Evolutionary conservation across 2,113 vertebrate genomes (phyloP).

Genomic region (Elephantulus edwardii): DNA sequence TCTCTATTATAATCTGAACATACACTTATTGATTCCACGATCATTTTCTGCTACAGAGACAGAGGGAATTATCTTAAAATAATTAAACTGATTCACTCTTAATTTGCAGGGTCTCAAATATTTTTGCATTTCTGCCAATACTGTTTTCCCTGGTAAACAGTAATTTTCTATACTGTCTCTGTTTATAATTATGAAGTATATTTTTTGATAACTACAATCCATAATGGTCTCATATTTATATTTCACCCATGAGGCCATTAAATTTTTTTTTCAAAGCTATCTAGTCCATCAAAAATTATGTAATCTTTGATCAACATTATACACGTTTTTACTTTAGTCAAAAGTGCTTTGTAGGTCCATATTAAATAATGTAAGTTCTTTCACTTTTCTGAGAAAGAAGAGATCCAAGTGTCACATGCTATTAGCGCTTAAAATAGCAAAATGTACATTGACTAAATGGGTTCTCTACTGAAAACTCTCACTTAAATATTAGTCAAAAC

Average conservation of each 20-base stretch:
- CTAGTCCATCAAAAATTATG: background rate
- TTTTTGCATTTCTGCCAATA: background rate
- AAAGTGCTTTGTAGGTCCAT: constrained; percentile 10
- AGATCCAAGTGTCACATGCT: background rate
- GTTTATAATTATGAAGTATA: background rate
- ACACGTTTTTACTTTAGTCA: constrained; percentile 2
- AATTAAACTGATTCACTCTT: background rate
- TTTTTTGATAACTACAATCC: constrained; percentile 20
- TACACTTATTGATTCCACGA: background rate
- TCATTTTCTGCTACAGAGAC: background rate
- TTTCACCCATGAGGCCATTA: background rate
- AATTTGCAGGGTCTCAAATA: background rate
- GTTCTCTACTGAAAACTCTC: background rate
- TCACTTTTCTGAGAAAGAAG: constrained; percentile 1
- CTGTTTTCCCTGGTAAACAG: background rate
- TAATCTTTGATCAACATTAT: background rate
- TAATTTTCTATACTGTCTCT: background rate
- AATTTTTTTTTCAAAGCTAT: constrained; percentile 8
- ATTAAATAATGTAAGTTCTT: constrained; percentile 11
- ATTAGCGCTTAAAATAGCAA: constrained; percentile 4
- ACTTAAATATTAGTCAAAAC: constrained; percentile 66
- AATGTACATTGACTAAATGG: background rate
- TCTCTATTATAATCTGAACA: background rate
- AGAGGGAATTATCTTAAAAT: background rate
- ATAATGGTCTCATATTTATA: background rate